Evolutionary conservation across 2,113 vertebrate genomes (phyloP).

Genomic region (Pseudopodoces humilis): DNA sequence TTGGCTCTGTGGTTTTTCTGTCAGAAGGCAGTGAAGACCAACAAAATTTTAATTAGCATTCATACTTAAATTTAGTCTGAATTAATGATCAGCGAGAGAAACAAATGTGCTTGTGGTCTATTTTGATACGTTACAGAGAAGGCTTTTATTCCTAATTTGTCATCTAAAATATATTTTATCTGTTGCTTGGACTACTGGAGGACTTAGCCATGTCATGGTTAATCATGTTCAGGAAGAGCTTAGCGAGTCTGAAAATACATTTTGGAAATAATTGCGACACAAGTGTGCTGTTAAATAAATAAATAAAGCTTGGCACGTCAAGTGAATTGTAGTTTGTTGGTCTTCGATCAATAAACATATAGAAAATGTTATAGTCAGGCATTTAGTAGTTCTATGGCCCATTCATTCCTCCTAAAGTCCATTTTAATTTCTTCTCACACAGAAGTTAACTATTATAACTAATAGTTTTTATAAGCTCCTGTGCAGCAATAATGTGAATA

Average conservation of each 20-base stretch:
- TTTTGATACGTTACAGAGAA: neutral
- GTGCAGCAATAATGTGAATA: neutral
- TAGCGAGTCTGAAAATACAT: neutral
- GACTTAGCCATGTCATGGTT: neutral
- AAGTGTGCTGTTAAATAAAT: neutral
- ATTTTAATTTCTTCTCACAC: neutral
- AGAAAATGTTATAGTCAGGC: neutral
- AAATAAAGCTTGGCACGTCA: neutral
- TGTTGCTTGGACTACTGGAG: neutral
- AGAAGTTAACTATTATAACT: neutral
- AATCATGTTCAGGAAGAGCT: neutral
- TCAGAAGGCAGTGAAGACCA: constrained; percentile 27
- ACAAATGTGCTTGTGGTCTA: constrained; percentile 9
- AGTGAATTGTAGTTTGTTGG: neutral
- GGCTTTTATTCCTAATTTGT: neutral
- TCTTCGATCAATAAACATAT: neutral
- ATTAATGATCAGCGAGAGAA: constrained; percentile 53
- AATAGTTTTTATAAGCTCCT: neutral
- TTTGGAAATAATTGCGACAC: neutral
- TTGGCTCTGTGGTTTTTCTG: neutral
- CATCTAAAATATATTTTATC: neutral
- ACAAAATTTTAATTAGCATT: constrained; percentile 63
- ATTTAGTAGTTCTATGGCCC: neutral
- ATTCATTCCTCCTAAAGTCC: neutral
- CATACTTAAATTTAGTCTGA: constrained; percentile 22